Conservation (phyloP, 1,140 invertebrate species). For the Sarcophaga peregrina region DNA sequence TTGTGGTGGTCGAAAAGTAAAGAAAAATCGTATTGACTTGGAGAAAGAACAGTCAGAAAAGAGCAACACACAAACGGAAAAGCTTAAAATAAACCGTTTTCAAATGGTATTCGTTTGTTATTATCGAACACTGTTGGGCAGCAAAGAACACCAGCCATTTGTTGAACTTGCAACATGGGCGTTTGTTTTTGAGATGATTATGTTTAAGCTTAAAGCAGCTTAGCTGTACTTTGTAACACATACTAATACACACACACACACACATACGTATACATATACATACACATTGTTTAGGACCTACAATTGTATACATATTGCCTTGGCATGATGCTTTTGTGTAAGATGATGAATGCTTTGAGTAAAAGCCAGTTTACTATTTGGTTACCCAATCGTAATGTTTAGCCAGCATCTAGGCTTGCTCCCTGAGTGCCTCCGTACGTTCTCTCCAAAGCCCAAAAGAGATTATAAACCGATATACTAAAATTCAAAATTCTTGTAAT, state of each 20-base stretch:
- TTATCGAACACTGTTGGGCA: too few relatives aligned
- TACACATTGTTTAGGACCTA: background rate
- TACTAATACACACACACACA: background rate
- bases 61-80: too few relatives aligned
- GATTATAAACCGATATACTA: slow-evolving; percentile 1
- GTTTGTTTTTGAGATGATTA: slow-evolving; percentile 40
- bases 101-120: too few relatives aligned
- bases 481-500: background rate
- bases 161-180: slow-evolving; percentile 38
- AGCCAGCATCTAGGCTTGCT: background rate
- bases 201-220: slow-evolving; percentile 40
- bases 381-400: background rate
- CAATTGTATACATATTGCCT: background rate
- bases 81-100: too few relatives aligned
- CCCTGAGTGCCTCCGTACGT: background rate
- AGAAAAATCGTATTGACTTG: too few relatives aligned
- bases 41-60: too few relatives aligned
- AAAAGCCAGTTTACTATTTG: background rate
- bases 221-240: slow-evolving; percentile 41
- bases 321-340: background rate
- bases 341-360: background rate
- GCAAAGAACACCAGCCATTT: background rate
- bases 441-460: slow-evolving; percentile 15
- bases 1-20: too few relatives aligned
- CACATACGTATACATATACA: background rate